phyloP scores from a whole-genome alignment of 2,888 invertebrate species.

The Dasypogon diadema region DNA sequence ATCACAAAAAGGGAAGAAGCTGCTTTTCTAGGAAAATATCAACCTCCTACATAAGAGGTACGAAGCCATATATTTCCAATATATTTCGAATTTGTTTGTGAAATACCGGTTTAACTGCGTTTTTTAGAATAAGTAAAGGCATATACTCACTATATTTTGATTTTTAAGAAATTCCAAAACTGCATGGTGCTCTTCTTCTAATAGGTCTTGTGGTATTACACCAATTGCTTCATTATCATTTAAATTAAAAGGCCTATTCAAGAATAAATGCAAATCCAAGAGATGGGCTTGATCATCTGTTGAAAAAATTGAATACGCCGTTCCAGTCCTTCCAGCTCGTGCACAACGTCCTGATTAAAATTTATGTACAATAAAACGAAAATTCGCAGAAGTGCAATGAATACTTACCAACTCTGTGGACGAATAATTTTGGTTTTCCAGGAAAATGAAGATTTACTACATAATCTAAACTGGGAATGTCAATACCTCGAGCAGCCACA shows the following conservation, averaged over 20 bases:
- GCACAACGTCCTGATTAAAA: slow-evolving; percentile 83
- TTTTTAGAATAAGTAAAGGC: too few species aligned
- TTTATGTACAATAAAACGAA: not conserved
- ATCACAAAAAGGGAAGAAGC: too few species aligned
- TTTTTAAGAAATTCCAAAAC: slow-evolving; percentile 81
- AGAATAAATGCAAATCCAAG: slow-evolving; percentile 94
- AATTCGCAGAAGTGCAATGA: not conserved
- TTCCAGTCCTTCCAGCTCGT: slow-evolving; percentile 91
- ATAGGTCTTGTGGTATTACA: slow-evolving; percentile 80
- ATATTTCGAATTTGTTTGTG: not conserved
- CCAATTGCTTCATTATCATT: slow-evolving; percentile 71
- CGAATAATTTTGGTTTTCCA: slow-evolving; percentile 95
- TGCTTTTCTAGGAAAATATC: too few species aligned
- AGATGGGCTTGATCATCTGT: slow-evolving; percentile 94
- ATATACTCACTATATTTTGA: slow-evolving; percentile 79
- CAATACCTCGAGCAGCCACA: slow-evolving; percentile 97
- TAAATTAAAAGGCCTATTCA: slow-evolving; percentile 78
- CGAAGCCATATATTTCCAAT: too few species aligned
- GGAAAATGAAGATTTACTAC: slow-evolving; percentile 99
- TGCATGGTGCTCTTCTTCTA: slow-evolving; percentile 87
- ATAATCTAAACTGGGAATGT: slow-evolving; percentile 94
- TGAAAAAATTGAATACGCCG: slow-evolving; percentile 89
- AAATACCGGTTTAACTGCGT: not conserved
- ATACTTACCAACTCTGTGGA: slow-evolving; percentile 94
- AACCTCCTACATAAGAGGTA: too few species aligned